Evolutionary conservation across 2,113 vertebrate species (phyloP), one percentile per base, ranked within the genome.

Genomic region (Gavia stellata): DNA sequence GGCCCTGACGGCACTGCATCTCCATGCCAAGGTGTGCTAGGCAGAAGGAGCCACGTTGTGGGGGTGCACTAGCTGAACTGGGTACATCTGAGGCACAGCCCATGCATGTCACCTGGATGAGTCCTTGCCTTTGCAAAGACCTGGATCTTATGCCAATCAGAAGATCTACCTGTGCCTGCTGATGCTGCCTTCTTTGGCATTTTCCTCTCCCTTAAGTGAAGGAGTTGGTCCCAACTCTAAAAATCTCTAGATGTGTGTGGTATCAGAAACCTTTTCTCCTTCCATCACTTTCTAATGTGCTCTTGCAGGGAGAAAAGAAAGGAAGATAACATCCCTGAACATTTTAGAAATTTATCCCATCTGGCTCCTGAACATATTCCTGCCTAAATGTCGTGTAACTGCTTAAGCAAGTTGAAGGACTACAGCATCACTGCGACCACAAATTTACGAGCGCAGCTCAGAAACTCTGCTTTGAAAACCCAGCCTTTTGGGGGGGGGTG

Each of bases 391-490:
- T 28, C 12, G 8, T 36, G 11, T 38, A 45, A 40, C 63, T 49
- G 13, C 33, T 63, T 12, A 7, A 52, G 16, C 4, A 7, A 49
- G 42, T 31, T 58, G 29, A 9, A 68, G 61, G 18, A 79, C 26
- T 38, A 16, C 1, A 18, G 7, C 17, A 10, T 9, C 2, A 4
- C 9, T 2, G 3, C 2, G 2, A 38, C 26, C 34, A 18, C 5
- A 17, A 24, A 6, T n/a, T 66, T n/a, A 52, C 0, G 0, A 83
- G 31, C 66, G 38, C 12, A 42, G 59, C 33, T 86, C 47, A 68
- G 61, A 38, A 89, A 21, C 68, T 62, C 26, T 53, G 38, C 59
- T 87, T 49, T 5, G 19, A 77, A 91, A 88, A 58, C 7, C 40
- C 31, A 52, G 2, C 4, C 11, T 82, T 62, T 14, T 6, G 3